Conservation (phyloP, 2,888 invertebrate species). For the Alsophila aescularia region DNA sequence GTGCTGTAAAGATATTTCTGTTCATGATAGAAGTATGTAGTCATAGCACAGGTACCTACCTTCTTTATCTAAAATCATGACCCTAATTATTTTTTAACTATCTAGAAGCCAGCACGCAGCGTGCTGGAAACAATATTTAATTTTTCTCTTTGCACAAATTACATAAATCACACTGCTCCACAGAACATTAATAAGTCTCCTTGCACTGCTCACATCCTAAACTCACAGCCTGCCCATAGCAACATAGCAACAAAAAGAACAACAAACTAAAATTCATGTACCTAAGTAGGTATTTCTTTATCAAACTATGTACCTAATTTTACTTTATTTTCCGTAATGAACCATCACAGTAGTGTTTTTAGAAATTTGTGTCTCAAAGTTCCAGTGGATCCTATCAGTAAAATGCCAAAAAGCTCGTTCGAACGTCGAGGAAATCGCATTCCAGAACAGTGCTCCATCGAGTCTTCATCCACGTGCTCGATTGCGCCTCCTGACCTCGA, state of each 20-base stretch:
- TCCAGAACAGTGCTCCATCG: conserved; percentile 66
- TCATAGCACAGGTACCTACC: too few relatives aligned
- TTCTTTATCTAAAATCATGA: too few relatives aligned
- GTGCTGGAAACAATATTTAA: too few relatives aligned
- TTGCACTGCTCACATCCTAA: too few relatives aligned
- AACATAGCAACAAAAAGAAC: conserved; percentile 40
- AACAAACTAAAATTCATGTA: conserved; percentile 26
- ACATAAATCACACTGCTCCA: not conserved
- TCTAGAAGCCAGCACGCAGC: too few relatives aligned
- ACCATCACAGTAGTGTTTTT: conserved; percentile 86
- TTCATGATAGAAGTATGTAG: too few relatives aligned
- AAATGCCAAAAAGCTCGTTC: conserved; percentile 88
- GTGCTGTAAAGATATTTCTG: too few relatives aligned
- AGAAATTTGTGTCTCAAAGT: conserved; percentile 89
- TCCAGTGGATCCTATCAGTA: conserved; percentile 88
- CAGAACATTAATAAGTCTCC: too few relatives aligned
- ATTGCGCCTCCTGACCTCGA: conserved; percentile 67
- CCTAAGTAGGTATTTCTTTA: not conserved
- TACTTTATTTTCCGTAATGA: conserved; percentile 52
- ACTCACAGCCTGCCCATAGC: too few relatives aligned
- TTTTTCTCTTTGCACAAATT: too few relatives aligned
- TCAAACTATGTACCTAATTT: conserved; percentile 27
- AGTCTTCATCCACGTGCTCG: conserved; percentile 66
- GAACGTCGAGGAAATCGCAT: conserved; percentile 82
- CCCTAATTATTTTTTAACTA: too few relatives aligned